These are phyloP conservation scores for Schizaphis graminum DNA, from an alignment of 2,888 invertebrate genomes.

Conservation along the genomic window DNA sequence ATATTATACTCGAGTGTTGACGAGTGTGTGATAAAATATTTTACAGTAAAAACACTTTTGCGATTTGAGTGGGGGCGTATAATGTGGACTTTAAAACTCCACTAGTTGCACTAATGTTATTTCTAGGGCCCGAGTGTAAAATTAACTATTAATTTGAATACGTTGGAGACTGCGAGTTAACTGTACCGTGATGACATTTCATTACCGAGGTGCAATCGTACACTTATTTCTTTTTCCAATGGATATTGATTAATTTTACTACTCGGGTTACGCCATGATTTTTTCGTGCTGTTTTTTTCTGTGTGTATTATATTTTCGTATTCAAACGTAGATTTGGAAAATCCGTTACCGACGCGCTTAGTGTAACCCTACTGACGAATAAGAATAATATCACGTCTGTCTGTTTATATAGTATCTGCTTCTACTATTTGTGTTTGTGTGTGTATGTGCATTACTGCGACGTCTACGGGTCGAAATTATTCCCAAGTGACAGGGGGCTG, in stretches of 20 bases:
- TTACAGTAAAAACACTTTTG: not conserved
- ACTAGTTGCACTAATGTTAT: not conserved
- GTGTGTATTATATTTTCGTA: not conserved
- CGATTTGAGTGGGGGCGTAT: not conserved
- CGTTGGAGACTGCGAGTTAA: not conserved
- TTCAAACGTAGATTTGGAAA: not conserved
- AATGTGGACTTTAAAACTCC: not conserved
- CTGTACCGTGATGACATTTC: not conserved
- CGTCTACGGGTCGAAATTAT: constrained; percentile 18
- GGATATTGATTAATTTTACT: not conserved
- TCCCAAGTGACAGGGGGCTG: not conserved
- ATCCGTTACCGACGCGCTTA: constrained; percentile 15
- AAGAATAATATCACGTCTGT: constrained; percentile 10
- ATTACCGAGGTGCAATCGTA: not conserved
- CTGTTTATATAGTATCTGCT: not conserved
- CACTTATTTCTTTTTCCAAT: not conserved
- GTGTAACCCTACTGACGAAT: not conserved
- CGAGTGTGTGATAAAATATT: not conserved
- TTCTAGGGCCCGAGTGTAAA: not conserved
- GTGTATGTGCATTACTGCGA: not conserved
- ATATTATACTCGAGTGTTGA: not conserved
- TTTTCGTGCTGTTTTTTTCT: not conserved
- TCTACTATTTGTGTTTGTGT: not conserved
- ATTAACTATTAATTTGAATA: not conserved
- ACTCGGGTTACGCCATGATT: not conserved